Evolutionary conservation across 2,888 invertebrate genomes (phyloP), one percentile per base, ranked within the genome.

Genomic region (Apomyelois bistriatella): DNA sequence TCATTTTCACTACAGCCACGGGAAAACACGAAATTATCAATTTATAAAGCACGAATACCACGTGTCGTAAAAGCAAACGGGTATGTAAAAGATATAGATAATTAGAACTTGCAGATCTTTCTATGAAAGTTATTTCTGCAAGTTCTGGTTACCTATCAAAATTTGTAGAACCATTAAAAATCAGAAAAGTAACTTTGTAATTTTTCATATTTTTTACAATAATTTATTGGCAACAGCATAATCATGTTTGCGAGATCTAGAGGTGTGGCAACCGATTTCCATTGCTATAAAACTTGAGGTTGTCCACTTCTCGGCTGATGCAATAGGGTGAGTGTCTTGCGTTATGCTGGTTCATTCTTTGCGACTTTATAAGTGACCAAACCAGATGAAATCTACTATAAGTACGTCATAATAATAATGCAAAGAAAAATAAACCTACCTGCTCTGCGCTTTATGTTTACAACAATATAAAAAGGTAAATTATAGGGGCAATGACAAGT

Each of bases 291-390:
- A 77, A 74, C 64, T 65, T 74, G 74, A 79, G 75, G 77, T 68
- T 77, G 75, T 64, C 79, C 67, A 76, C 66, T 78, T 76, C 58
- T 76, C 71, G 82, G 85, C 85, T 88, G 87, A 87, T 85, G 87
- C 87, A 88, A 88, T 83, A 84, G 72, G 72, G 69, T 70, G 62
- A 64, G 65, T 65, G 55, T 60, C 69, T 87, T 86, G 75, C 85
- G 68, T 76, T 70, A 76, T 74, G 68, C 68, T 76, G 73, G 66
- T 76, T 77, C 79, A 73, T 75, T 69, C 68, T 70, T 67, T 62
- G 57, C 64, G 64, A 58, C 53, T 48, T 48, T 50, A 51, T 48
- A 53, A 56, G 48, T 58, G 53, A 62, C 58, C 71, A 66, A 69
- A 65, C 73, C 52, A 79, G 59, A 74, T 68, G 52, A 60, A 65